Conservation (phyloP, 2,888 invertebrate genomes). For the Pyrrhosoma nymphula region DNA sequence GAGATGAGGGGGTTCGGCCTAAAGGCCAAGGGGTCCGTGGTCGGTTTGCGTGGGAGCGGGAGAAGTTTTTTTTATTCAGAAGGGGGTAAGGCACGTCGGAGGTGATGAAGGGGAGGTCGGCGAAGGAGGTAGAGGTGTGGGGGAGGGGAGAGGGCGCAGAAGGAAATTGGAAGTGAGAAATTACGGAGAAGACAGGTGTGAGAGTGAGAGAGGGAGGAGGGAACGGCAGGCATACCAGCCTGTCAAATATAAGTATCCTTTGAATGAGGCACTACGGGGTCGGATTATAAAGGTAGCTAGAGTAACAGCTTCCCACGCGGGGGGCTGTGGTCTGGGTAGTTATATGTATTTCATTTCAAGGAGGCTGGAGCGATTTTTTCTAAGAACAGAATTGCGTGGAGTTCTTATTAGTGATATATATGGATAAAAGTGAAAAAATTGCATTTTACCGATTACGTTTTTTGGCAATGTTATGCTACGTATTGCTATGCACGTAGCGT, state of each 20-base stretch:
- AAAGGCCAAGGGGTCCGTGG: not conserved
- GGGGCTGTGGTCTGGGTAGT: too few relatives aligned
- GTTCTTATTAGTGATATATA: too few relatives aligned
- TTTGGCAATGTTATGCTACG: too few relatives aligned
- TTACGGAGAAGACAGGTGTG: conserved; percentile 18
- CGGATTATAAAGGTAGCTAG: too few relatives aligned
- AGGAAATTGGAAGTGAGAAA: conserved; percentile 34
- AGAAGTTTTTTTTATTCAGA: not conserved
- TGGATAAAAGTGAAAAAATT: too few relatives aligned
- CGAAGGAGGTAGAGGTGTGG: not conserved
- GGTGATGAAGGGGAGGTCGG: not conserved
- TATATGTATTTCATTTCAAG: too few relatives aligned
- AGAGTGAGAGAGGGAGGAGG: not conserved
- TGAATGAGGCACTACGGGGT: too few relatives aligned
- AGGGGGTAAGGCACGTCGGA: not conserved
- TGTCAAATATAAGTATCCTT: not conserved
- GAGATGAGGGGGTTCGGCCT: not conserved
- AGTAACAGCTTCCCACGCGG: too few relatives aligned
- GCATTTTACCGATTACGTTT: too few relatives aligned
- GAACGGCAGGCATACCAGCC: not conserved
- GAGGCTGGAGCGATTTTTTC: too few relatives aligned
- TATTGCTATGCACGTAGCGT: too few relatives aligned
- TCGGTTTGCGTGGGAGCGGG: not conserved
- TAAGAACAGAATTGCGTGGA: too few relatives aligned
- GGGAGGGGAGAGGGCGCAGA: not conserved